Conservation (phyloP, 2,797 vertebrate species). For the Cirrhinus molitorella region DNA sequence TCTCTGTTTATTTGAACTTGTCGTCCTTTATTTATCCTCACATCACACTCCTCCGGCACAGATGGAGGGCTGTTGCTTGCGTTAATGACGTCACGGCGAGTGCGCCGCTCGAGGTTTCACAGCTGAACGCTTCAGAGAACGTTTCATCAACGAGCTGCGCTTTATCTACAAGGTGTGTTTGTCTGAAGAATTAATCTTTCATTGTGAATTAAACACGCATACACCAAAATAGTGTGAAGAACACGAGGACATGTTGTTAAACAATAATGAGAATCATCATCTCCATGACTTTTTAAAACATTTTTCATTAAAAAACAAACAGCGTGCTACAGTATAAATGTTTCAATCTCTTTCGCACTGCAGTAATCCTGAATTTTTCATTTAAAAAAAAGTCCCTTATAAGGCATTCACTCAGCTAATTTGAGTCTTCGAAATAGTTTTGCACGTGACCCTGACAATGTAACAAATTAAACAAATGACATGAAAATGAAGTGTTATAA, state of each 20-base stretch:
- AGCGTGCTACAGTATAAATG: too few relatives aligned
- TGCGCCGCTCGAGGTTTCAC: neutral
- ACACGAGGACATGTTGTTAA: neutral
- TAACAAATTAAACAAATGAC: neutral
- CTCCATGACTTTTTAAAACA: neutral
- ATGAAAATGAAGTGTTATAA: slow-evolving; percentile 17
- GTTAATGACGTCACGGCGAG: slow-evolving; percentile 15
- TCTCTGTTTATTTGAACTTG: slow-evolving; percentile 60
- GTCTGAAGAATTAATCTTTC: neutral
- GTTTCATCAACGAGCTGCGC: neutral
- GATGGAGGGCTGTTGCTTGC: slow-evolving; percentile 41
- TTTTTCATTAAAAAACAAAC: neutral
- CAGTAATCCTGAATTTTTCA: neutral
- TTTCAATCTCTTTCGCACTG: neutral
- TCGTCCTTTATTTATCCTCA: slow-evolving; percentile 57
- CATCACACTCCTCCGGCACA: slow-evolving; percentile 50
- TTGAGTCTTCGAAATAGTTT: neutral
- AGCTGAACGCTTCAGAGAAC: slow-evolving; percentile 19
- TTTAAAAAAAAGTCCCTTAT: neutral
- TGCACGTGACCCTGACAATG: neutral
- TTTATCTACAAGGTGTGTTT: neutral
- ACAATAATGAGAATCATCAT: neutral
- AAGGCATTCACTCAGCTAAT: neutral
- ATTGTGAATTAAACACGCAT: neutral
- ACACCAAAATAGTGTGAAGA: neutral